Evolutionary conservation across 1,140 invertebrate genomes (phyloP), one percentile per base, ranked within the genome.

Genomic region (Luehdorfia chinensis): DNA sequence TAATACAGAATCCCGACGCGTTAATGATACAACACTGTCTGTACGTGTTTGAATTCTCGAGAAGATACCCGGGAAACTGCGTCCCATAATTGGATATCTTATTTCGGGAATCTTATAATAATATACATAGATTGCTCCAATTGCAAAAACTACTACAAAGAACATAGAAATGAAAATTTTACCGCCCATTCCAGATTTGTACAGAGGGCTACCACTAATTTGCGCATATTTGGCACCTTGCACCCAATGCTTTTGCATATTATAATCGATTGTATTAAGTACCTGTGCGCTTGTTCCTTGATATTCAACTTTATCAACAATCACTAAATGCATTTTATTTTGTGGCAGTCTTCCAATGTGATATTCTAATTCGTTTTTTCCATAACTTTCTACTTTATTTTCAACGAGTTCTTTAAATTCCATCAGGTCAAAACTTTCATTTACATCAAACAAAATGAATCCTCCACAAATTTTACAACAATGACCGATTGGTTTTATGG

Each of bases 401-500:
- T 68, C 59, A 2, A 85, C 66, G 3, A 67, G 43, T 28, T 72
- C 59, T 27, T 69, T 65, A 28, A 85, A 79, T 3, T 16, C 11
- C 15, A 54, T 56, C 18, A 73, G 62, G 30, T 75, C 66, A 33
- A 80, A 85, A 16, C 51, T 68, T 39, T 72, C 47, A 33, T 70
- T 66, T 0, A 73, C 44, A 39, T 79, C 52, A 45, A 79, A 73
- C 1, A 43, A 30, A n/a, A 83, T 53, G 4, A 44, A 54, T 2
- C 75, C 80, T 2, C 81, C 78, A 37, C 81, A 85, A 48, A 83
- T 69, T 32, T 75, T 71, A 56, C 81, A 85, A 34, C 81, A 85
- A 50, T 77, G 75, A 2, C 81, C 81, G 1, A 58, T 34, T 13
- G 81, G 81, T 27, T 76, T 65, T 6, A 85, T 66, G 2, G 81